Conservation (phyloP, 2,113 vertebrate species). For the Dolichallabes microphthalmus region DNA sequence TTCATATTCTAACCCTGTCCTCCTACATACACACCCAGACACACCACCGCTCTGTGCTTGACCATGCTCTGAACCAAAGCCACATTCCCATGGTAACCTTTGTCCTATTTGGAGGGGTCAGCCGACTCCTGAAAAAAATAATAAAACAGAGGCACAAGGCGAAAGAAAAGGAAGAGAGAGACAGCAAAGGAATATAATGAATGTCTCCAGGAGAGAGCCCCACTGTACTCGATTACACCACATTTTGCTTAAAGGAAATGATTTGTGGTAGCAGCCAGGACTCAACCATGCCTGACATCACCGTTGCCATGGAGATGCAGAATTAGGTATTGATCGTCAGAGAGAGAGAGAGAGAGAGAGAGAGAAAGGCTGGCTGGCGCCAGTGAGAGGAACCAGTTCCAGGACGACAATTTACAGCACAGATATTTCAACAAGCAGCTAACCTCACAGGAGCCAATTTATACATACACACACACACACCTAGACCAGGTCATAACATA, state of each 20-base stretch:
- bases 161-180: background rate
- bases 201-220: conserved; percentile 88
- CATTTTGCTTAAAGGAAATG: conserved; percentile 88
- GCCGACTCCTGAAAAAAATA: conserved; percentile 68
- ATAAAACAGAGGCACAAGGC: conserved; percentile 53
- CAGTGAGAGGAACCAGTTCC: conserved; percentile 84
- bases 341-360: conserved; percentile 42
- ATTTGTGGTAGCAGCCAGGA: conserved; percentile 92
- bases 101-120: conserved; percentile 87
- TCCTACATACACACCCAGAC: background rate
- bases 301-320: conserved; percentile 94
- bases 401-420: conserved; percentile 90
- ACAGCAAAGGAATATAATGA: conserved; percentile 77
- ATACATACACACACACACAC: background rate
- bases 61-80: conserved; percentile 67
- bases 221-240: conserved; percentile 93
- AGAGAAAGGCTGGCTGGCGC: conserved; percentile 63
- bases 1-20: background rate
- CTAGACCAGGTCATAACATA: background rate
- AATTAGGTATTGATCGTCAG: conserved; percentile 99
- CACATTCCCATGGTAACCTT: conserved; percentile 86
- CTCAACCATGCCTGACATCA: conserved; percentile 95
- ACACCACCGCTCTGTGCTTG: conserved; percentile 46
- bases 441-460: conserved; percentile 99
- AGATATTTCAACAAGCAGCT: conserved; percentile 74